Evolutionary conservation across 2,113 vertebrate species (phyloP).

Genomic region (Silurus glanis): DNA sequence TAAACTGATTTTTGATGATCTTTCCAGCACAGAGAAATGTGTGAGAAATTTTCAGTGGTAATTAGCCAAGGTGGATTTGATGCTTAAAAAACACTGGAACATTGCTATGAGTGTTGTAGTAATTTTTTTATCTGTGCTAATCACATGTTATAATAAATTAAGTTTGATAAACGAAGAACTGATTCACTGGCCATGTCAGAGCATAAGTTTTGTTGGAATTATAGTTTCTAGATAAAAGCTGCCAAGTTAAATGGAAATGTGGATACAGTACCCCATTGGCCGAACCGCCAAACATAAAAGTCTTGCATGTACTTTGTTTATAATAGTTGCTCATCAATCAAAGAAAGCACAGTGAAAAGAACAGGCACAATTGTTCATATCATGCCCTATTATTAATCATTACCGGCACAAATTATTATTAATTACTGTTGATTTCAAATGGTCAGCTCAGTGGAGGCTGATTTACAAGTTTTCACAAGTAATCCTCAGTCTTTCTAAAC

Average conservation of each 20-base stretch:
- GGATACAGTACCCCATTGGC: neutral
- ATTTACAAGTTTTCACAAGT: neutral
- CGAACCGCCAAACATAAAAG: neutral
- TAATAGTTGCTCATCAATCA: neutral
- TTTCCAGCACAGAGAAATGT: neutral
- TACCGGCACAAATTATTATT: conserved; percentile 6
- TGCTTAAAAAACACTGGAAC: neutral
- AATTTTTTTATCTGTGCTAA: neutral
- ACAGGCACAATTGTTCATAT: neutral
- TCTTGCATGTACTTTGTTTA: conserved; percentile 9
- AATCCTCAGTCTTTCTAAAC: neutral
- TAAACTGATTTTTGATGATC: neutral
- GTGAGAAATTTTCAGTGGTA: neutral
- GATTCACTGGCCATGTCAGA: neutral
- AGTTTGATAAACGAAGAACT: neutral
- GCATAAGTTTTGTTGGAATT: neutral
- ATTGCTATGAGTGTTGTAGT: neutral
- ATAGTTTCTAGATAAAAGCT: neutral
- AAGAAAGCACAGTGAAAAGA: neutral
- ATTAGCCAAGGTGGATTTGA: neutral
- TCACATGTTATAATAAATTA: neutral
- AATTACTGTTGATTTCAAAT: conserved; percentile 1
- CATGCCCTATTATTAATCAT: conserved; percentile 4
- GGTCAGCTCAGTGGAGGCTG: neutral
- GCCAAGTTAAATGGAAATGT: neutral